A percentile compares a stretch with the other conserved stretches of the same genome.
Evolutionary conservation across 2,888 invertebrate species (phyloP).

Genomic region (Oeneis ivallda): DNA sequence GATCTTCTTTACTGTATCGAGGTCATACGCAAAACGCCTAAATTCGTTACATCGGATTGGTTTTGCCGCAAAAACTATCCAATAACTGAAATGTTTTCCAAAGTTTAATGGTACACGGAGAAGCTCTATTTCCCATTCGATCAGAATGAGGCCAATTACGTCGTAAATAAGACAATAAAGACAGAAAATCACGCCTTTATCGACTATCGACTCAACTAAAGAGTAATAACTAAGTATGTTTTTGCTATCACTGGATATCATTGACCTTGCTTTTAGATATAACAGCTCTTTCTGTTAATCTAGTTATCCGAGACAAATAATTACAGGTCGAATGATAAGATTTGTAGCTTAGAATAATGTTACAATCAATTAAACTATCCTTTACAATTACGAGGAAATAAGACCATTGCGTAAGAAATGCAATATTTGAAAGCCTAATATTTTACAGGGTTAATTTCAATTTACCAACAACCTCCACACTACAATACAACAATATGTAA

Average conservation of each 20-base stretch:
- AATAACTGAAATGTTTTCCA: not conserved
- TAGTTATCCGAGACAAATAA: not conserved
- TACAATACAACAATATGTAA: too few relatives aligned
- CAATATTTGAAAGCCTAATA: too few relatives aligned
- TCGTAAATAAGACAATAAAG: constrained; percentile 16
- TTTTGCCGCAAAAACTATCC: not conserved
- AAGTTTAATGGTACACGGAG: not conserved
- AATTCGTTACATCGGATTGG: too few relatives aligned
- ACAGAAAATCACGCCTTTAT: constrained; percentile 8
- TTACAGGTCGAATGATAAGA: too few relatives aligned
- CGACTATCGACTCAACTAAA: constrained; percentile 6
- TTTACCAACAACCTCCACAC: too few relatives aligned
- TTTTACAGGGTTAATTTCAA: too few relatives aligned
- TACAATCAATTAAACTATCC: too few relatives aligned
- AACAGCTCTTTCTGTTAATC: not conserved
- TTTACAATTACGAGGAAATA: too few relatives aligned
- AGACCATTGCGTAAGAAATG: too few relatives aligned
- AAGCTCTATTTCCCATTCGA: not conserved
- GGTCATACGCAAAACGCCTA: too few relatives aligned
- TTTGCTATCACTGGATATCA: not conserved
- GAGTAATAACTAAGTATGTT: not conserved
- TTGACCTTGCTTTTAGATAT: constrained; percentile 1
- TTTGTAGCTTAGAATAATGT: too few relatives aligned
- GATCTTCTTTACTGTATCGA: too few relatives aligned
- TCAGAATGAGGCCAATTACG: not conserved